phyloP scores from a whole-genome alignment of 2,888 invertebrate species.

The Ichneumoninae sp. region DNA sequence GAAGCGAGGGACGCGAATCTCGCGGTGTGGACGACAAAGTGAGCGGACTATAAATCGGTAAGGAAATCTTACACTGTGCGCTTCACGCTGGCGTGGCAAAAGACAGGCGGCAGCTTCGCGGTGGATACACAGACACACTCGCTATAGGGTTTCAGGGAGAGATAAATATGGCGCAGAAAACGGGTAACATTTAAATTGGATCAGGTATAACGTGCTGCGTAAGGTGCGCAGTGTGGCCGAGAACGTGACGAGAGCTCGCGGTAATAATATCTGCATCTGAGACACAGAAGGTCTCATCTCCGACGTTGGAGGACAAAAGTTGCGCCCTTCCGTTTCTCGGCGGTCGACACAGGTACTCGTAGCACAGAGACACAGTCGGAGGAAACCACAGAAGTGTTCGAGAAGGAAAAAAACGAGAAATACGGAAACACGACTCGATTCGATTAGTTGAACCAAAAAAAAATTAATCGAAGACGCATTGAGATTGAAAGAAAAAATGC shows the following conservation, averaged over 20 bases:
- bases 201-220: conserved; percentile 53
- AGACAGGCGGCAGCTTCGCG: conserved; percentile 53
- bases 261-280: background rate
- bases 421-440: background rate
- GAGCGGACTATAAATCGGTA: conserved; percentile 8
- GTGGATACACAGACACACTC: conserved; percentile 60
- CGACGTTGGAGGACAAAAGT: background rate
- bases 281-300: background rate
- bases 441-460: background rate
- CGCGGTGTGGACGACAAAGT: background rate
- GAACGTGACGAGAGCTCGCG: conserved; percentile 34
- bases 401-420: conserved; percentile 1
- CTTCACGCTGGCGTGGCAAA: conserved; percentile 25
- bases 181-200: conserved; percentile 65
- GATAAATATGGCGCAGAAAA: conserved; percentile 52
- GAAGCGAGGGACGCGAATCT: background rate
- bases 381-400: conserved; percentile 59
- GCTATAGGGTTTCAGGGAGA: conserved; percentile 64
- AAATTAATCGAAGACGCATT: background rate
- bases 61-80: conserved; percentile 37
- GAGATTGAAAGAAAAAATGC: too few relatives aligned
- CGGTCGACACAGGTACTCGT: background rate
- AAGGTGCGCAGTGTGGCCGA: conserved; percentile 25
- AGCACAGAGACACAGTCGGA: conserved; percentile 7
- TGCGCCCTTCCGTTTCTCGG: background rate